Base-by-base conservation (phyloP, 2,797 vertebrate species). In the Protonibea diacanthus region DNA sequence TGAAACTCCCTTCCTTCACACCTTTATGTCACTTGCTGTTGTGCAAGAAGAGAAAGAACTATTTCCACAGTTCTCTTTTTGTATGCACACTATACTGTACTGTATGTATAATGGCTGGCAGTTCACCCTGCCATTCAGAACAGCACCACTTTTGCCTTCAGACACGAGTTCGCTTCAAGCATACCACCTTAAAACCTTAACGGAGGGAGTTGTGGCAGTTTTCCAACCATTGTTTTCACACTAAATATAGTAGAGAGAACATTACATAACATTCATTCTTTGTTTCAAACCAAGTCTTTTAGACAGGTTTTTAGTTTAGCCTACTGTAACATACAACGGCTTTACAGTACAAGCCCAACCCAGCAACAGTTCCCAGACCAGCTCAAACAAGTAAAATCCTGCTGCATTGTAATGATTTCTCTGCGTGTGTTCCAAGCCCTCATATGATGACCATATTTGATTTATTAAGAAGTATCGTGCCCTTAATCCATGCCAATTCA, bases 401-500 rank as follows among this genome's bases (percentile, higher is more conserved):
- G 21, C 25, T 56, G 13, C 23, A n/a, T 9, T 21, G 17, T 57
- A 12, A 1, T 59, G 73, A 55, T 51, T 64, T 71, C 45, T 51
- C 42, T 27, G 42, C 52, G 44, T 56, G 25, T 56, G 70, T 68
- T 77, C 52, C 20, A 57, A 20, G 13, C 66, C n/a, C 12, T 74
- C 63, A n/a, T 60, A 33, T 29, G 23, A 62, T n/a, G 60, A 25
- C 60, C 48, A 52, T 68, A 59, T 83, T 69, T 52, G 44, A 74
- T 80, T 77, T 64, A 74, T 71, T 51, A 74, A 71, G 38, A 67
- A 47, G 55, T 47, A 53, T 17, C 49, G 47, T 74, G 49, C 72
- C 70, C n/a, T 69, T 72, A 73, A 86, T 82, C 78, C 21, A 56
- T 55, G 27, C 47, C 72, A 68, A 49, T 75, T 63, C 57, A 59